Percentiles rank a stretch among this genome's conserved stretches.
Conservation (phyloP, 2,888 invertebrate species). For the Ichneumoninae sp. region DNA sequence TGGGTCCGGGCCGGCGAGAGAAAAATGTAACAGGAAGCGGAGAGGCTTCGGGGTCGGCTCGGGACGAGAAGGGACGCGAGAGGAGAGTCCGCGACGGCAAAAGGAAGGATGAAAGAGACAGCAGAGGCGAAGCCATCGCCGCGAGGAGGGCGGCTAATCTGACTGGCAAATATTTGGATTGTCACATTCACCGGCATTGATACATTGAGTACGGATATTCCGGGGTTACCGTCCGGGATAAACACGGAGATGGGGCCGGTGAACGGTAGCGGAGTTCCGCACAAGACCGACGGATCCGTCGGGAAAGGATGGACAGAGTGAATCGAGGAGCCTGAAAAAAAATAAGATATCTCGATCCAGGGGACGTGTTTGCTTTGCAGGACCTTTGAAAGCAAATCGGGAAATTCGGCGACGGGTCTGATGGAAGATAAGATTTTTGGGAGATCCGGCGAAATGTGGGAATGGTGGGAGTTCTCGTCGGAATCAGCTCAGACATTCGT, state of each 20-base stretch:
- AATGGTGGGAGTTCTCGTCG: constrained; percentile 9
- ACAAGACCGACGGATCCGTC: constrained; percentile 57
- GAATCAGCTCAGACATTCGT: neutral
- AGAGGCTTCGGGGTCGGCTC: constrained; percentile 44
- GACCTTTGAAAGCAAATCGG: constrained; percentile 65
- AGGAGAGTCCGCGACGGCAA: neutral
- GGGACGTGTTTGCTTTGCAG: constrained; percentile 70
- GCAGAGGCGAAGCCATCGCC: constrained; percentile 53
- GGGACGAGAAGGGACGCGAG: constrained; percentile 36
- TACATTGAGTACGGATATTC: constrained; percentile 77
- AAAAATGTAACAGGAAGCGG: constrained; percentile 78
- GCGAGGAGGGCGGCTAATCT: constrained; percentile 78
- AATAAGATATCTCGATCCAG: constrained; percentile 41
- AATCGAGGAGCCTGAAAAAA: constrained; percentile 41
- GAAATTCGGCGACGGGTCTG: constrained; percentile 65
- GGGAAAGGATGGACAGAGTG: constrained; percentile 52
- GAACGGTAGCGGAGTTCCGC: constrained; percentile 34
- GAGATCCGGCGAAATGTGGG: constrained; percentile 27
- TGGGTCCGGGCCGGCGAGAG: constrained; percentile 49
- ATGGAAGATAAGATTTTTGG: constrained; percentile 40
- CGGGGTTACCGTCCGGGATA: constrained; percentile 49
- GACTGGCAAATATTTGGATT: constrained; percentile 84
- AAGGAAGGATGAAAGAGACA: constrained; percentile 34
- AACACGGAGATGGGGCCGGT: constrained; percentile 64
- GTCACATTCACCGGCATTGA: constrained; percentile 82